A percentile compares a stretch with the other conserved stretches of the same genome.
Conservation (phyloP, 1,140 invertebrate genomes). For the Anastrepha ludens region DNA sequence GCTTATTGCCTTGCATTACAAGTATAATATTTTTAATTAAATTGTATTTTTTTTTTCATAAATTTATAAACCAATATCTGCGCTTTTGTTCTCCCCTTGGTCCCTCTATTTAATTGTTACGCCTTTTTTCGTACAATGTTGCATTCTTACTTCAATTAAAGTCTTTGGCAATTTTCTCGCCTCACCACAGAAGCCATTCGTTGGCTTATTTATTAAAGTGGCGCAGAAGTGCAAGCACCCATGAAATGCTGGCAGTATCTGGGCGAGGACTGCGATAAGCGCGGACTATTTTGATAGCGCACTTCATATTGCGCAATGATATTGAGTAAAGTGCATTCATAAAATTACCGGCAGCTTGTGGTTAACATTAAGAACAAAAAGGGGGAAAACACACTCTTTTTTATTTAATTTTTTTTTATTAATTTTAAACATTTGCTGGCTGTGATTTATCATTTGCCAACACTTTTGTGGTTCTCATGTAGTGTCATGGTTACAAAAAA, state of each 20-base stretch:
- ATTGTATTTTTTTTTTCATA: neutral
- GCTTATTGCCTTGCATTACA: neutral
- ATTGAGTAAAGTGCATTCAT: neutral
- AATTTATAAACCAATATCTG: neutral
- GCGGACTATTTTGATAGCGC: neutral
- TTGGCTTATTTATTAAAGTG: conserved; percentile 34
- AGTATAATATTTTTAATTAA: neutral
- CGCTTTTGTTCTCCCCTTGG: neutral
- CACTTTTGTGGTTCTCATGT: too few relatives aligned
- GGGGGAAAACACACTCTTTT: too few relatives aligned
- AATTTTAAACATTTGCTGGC: too few relatives aligned
- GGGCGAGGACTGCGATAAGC: conserved; percentile 14
- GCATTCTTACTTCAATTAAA: conserved; percentile 6
- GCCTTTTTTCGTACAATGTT: neutral
- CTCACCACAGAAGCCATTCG: neutral
- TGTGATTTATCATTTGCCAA: too few relatives aligned
- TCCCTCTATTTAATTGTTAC: neutral
- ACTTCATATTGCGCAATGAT: neutral
- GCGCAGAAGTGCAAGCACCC: conserved; percentile 45
- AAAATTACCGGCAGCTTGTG: neutral
- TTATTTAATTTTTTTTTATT: too few relatives aligned
- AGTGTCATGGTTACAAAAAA: too few relatives aligned
- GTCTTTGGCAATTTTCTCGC: conserved; percentile 7
- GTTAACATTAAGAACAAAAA: neutral
- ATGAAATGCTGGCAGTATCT: neutral